Conservation (phyloP, 2,888 invertebrate species). For the Agrilus mali region DNA sequence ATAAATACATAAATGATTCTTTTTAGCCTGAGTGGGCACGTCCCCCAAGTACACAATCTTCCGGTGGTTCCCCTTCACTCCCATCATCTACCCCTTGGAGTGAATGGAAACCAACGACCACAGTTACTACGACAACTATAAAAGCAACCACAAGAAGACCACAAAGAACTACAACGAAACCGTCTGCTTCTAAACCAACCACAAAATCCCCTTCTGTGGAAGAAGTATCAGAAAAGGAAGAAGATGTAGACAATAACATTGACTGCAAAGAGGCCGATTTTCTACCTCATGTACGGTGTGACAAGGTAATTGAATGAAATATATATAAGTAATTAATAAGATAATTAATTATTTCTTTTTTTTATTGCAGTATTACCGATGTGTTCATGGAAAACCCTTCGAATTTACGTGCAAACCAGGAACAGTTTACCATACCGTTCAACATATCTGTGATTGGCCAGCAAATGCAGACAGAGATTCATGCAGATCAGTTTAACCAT, state of each 20-base stretch:
- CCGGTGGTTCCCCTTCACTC: slow-evolving; percentile 22
- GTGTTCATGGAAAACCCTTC: slow-evolving; percentile 63
- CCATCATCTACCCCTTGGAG: slow-evolving; percentile 21
- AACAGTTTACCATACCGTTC: slow-evolving; percentile 58
- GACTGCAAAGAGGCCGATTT: slow-evolving; percentile 43
- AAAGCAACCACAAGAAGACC: slow-evolving; percentile 9
- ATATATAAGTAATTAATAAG: background rate
- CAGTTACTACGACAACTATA: slow-evolving; percentile 12
- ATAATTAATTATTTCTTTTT: slow-evolving; percentile 7
- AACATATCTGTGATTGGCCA: slow-evolving; percentile 73
- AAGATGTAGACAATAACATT: slow-evolving; percentile 15
- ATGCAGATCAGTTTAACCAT: slow-evolving; percentile 28
- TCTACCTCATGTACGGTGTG: slow-evolving; percentile 44
- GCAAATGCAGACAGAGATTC: slow-evolving; percentile 52
- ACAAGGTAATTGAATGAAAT: slow-evolving; percentile 36
- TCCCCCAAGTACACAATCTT: slow-evolving; percentile 55
- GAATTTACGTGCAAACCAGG: slow-evolving; percentile 62
- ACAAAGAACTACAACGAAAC: slow-evolving; percentile 22
- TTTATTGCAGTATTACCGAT: slow-evolving; percentile 65
- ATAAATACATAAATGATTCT: no score
- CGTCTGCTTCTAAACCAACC: slow-evolving; percentile 13
- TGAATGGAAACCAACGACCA: slow-evolving; percentile 8
- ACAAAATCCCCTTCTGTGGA: slow-evolving; percentile 9
- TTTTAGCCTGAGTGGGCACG: slow-evolving; percentile 69
- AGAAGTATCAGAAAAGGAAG: slow-evolving; percentile 23